Evolutionary conservation across 1,140 invertebrate species (phyloP), one percentile per base, ranked within the genome.

Genomic region (Caenorhabditis briggsae): DNA sequence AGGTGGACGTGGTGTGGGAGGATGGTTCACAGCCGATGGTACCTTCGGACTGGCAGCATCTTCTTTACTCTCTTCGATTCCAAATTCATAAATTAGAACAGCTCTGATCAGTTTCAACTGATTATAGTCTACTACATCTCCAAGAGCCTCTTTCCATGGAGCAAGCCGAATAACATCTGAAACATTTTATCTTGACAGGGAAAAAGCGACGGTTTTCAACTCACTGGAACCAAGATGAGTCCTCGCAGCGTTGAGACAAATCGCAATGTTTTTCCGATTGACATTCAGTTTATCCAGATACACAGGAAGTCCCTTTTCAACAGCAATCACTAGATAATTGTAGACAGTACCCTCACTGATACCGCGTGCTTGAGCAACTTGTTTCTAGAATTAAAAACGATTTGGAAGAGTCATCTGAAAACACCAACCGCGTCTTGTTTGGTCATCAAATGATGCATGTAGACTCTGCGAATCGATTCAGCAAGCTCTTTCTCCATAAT

Each of bases 61-160:
- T 11, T 23, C 23, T 25, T 18, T 12, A 25, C 33, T 50, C 46
- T 8, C 18, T 11, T 78, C 70, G 11, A 78, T 5, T 23, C 70
- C 70, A 43, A 18, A 78, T 23, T 78, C 70, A 53, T 78, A 50
- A 7, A 78, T 78, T 5, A 78, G 70, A 50, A 78, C 23, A 12
- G 70, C 70, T 50, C 70, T 41, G 70, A 78, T 78, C 1, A 78
- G 14, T 50, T 78, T 78, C n/a, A 78, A 43, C 33, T 78, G 70
- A 53, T 78, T 78, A 50, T 50, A 78, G 25, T 78, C 46, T 0
- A 53, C 12, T 7, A n/a, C 70, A 53, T 50, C 70, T 20, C 70
- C 70, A 8, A 78, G 12, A 2, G n/a, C 11, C 23, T 78, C 70
- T 50, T 50, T 50, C 70, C 70, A 78, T 78, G 70, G 70, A 23